Evolutionary conservation across 2,797 vertebrate genomes (phyloP).

Genomic region (Cossypha heuglini): DNA sequence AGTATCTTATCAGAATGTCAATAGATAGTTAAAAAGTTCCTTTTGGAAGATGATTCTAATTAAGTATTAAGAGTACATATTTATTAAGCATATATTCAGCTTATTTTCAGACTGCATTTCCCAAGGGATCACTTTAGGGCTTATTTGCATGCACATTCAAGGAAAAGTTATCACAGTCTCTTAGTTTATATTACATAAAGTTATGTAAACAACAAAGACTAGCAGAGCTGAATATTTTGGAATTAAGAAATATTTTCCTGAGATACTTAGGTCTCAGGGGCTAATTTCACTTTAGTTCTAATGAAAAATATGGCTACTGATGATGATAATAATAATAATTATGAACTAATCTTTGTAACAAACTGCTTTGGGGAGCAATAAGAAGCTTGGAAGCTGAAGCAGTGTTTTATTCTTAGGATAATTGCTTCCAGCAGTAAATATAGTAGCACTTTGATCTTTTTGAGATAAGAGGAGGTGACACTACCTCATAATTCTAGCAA

Average conservation of each 20-base stretch:
- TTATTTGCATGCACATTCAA: neutral
- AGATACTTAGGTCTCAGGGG: neutral
- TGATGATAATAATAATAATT: neutral
- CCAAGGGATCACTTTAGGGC: neutral
- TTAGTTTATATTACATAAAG: neutral
- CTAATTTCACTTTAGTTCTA: neutral
- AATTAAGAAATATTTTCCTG: neutral
- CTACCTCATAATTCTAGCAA: neutral
- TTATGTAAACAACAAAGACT: neutral
- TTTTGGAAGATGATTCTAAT: neutral
- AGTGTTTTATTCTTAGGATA: neutral
- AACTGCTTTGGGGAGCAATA: neutral
- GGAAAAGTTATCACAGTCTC: neutral
- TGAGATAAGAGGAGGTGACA: neutral
- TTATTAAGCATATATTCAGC: constrained; percentile 5
- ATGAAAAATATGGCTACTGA: neutral
- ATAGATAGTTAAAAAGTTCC: neutral
- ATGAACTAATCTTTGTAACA: neutral
- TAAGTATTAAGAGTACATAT: neutral
- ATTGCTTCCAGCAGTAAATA: neutral
- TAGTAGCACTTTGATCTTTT: neutral
- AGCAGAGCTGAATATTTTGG: neutral
- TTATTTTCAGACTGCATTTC: neutral
- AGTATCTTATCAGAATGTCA: neutral
- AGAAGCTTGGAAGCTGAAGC: neutral